Conservation (phyloP, 2,797 vertebrate genomes). For the Discoglossus pictus region DNA sequence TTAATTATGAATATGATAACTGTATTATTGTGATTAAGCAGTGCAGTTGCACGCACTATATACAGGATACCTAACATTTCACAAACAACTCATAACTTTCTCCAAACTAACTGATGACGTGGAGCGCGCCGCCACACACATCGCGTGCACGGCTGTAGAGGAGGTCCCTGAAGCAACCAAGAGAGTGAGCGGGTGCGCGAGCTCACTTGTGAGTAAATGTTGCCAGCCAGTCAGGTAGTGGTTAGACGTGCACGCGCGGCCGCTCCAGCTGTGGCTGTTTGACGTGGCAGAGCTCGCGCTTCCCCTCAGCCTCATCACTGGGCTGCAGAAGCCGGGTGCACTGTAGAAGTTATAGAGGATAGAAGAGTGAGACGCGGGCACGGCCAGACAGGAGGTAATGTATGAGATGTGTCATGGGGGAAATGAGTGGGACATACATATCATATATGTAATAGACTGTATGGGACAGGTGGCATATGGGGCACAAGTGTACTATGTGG, state of each 20-base stretch:
- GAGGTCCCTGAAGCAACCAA: not conserved
- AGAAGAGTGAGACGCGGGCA: not conserved
- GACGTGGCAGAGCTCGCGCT: conserved; percentile 43
- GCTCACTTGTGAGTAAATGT: not conserved
- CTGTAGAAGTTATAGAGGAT: conserved; percentile 35
- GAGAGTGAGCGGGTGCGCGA: not conserved
- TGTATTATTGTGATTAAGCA: no score
- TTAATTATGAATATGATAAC: no score
- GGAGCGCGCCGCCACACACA: conserved; percentile 21
- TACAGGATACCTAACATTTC: no score
- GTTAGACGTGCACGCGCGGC: not conserved
- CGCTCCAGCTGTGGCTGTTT: conserved; percentile 38
- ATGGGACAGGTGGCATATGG: no score
- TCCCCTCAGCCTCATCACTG: conserved; percentile 3
- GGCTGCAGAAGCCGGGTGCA: conserved; percentile 18
- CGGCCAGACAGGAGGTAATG: conserved; percentile 34
- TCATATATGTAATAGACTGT: no score
- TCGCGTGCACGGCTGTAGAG: not conserved
- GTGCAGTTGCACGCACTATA: no score
- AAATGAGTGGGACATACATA: no score
- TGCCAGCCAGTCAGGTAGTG: not conserved
- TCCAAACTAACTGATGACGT: conserved; percentile 45
- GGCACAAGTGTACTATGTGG: no score
- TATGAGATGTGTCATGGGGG: not conserved
- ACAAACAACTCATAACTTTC: no score